Percentiles rank a stretch among this genome's conserved stretches.
These are phyloP conservation scores for Nothobranchius furzeri DNA, from an alignment of 2,113 vertebrate genomes.

Conservation along the genomic window DNA sequence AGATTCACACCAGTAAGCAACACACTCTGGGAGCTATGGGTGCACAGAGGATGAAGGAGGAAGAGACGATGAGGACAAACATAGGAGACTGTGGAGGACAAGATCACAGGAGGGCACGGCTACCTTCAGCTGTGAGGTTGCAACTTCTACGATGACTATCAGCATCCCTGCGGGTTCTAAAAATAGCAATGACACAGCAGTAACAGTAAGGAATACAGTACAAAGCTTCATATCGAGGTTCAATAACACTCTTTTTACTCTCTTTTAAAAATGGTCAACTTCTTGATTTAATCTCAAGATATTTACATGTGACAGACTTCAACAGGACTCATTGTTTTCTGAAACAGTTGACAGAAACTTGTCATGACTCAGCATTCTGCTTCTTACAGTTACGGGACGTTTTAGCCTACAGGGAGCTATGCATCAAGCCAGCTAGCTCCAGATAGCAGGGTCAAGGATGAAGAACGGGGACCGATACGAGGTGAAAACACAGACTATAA, in stretches of 20 bases:
- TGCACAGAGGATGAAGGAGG: conserved; percentile 22
- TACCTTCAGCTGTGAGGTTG: conserved; percentile 26
- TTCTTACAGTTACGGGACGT: conserved; percentile 13
- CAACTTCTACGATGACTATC: neutral
- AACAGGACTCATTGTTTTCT: conserved; percentile 18
- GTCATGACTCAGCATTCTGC: conserved; percentile 61
- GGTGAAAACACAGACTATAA: conserved; percentile 25
- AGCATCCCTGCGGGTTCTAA: conserved; percentile 29
- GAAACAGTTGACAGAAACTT: conserved; percentile 41
- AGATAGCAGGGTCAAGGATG: conserved; percentile 42
- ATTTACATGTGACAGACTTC: conserved; percentile 9
- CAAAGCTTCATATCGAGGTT: neutral
- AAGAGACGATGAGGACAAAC: conserved; percentile 40
- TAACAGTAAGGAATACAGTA: neutral
- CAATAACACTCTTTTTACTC: neutral
- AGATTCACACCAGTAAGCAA: conserved; percentile 36
- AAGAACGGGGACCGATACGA: conserved; percentile 25
- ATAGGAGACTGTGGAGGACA: conserved; percentile 17
- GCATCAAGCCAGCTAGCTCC: conserved; percentile 45
- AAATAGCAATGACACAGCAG: conserved; percentile 34
- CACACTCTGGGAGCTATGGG: conserved; percentile 44
- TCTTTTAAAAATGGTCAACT: neutral
- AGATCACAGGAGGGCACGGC: conserved; percentile 17
- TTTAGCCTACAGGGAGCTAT: conserved; percentile 29
- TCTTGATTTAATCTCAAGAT: neutral